phyloP scores from a whole-genome alignment of 2,113 vertebrate species.

The Sylvilagus bachmani region DNA sequence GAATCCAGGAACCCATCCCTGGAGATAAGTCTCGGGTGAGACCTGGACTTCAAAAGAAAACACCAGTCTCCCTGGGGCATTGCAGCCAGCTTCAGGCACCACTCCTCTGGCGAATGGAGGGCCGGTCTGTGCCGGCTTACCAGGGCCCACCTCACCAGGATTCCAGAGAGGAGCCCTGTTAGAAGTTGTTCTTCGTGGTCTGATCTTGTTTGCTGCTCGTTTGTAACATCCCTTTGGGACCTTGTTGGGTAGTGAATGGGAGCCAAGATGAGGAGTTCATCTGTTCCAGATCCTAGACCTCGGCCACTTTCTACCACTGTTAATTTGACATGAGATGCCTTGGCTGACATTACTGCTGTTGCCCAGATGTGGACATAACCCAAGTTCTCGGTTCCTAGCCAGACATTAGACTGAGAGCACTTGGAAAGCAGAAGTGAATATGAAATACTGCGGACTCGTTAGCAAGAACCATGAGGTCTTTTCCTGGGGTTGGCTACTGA shows the following conservation, averaged over 20 bases:
- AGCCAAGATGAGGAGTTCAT: not conserved
- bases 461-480: constrained; percentile 56
- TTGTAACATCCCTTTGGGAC: not conserved
- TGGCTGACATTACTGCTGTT: not conserved
- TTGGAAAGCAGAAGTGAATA: constrained; percentile 70
- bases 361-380: not conserved
- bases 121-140: not conserved
- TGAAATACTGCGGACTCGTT: constrained; percentile 60
- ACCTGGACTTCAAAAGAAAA: not conserved
- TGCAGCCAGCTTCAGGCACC: not conserved
- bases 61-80: not conserved
- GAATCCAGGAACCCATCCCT: not conserved
- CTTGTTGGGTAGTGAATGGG: not conserved
- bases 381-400: constrained; percentile 57
- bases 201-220: not conserved
- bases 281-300: not conserved
- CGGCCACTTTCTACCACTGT: not conserved
- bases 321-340: not conserved
- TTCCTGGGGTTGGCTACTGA: constrained; percentile 48
- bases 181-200: not conserved
- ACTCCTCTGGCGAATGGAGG: not conserved
- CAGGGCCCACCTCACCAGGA: not conserved
- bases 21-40: not conserved
- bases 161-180: not conserved
- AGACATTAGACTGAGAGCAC: constrained; percentile 26